Evolutionary conservation across 2,797 vertebrate species (phyloP).

Genomic region (Tragelaphus eurycerus): DNA sequence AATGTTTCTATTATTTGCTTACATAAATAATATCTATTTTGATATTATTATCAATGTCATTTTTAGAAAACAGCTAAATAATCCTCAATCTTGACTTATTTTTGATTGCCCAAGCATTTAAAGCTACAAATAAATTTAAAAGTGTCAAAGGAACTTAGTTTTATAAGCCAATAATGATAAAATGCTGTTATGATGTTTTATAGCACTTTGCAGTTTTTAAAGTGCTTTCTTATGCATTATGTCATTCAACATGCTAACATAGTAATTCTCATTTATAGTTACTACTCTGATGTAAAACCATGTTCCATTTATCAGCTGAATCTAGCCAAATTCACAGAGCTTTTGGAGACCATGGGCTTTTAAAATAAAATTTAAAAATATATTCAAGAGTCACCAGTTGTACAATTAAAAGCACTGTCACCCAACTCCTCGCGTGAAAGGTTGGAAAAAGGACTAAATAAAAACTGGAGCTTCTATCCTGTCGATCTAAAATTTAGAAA

Average conservation of each 20-base stretch:
- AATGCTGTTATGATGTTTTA: neutral
- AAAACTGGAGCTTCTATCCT: neutral
- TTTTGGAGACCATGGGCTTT: neutral
- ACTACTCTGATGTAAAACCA: neutral
- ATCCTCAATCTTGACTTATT: neutral
- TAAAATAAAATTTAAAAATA: conserved; percentile 32
- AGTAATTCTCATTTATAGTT: neutral
- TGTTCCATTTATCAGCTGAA: neutral
- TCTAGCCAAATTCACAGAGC: neutral
- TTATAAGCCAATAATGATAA: neutral
- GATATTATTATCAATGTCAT: neutral
- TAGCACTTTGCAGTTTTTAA: neutral
- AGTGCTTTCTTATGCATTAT: neutral
- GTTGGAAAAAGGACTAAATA: neutral
- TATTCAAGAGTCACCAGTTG: neutral
- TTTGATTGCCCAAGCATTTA: conserved; percentile 11
- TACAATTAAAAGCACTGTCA: neutral
- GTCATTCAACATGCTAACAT: neutral
- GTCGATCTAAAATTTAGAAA: neutral
- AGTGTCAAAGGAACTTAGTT: neutral
- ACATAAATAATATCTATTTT: conserved; percentile 3
- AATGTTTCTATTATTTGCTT: neutral
- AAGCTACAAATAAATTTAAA: neutral
- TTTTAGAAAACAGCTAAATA: neutral
- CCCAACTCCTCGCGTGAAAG: neutral